Evolutionary conservation across 2,888 invertebrate species (phyloP), one percentile per base, ranked within the genome.

Genomic region (Litoditis marina): DNA sequence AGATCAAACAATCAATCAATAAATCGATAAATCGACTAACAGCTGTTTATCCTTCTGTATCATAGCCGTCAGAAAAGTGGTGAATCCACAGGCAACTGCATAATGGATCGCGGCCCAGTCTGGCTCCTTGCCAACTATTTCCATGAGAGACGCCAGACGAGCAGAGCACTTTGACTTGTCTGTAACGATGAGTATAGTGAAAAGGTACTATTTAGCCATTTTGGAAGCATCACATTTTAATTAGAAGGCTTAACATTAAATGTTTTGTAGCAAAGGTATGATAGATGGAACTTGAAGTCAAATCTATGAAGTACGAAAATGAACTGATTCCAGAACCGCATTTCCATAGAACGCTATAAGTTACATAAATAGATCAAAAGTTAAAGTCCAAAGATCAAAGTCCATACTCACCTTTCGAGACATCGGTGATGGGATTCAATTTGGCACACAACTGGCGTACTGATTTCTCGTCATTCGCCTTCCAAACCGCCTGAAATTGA

Each of bases 81-180:
- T 59, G 25, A 63, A 47, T 39, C 63, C 63, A 36, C 54, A 59
- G 13, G 63, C 63, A 11, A 52, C 52, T 1, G 58, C 63, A 25
- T 58, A 58, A 30, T 63, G 63, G 25, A 63, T 52, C 6, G 63
- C 39, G n/a, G 52, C 32, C 63, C 63, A 63, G 47, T 59, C 59
- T 19, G 52, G 58, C 27, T 63, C 55, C 22, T 36, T 47, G 58
- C 59, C 52, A 16, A 59, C 58, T 7, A 52, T 44, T 2, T 44
- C 31, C 63, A 63, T 58, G 36, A 63, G 42, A 11, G 30, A 22
- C 11, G 51, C 63, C 53, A 63, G 32, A 5, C 52, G 22, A 2
- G 39, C 42, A 16, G 42, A 22, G 25, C 25, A 36, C 30, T 50
- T 59, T 28, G 52, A 3, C 42, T 59, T 59, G 36, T 59, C 59